Base-by-base conservation (phyloP, 2,113 vertebrate genomes). In the Indri indri region DNA sequence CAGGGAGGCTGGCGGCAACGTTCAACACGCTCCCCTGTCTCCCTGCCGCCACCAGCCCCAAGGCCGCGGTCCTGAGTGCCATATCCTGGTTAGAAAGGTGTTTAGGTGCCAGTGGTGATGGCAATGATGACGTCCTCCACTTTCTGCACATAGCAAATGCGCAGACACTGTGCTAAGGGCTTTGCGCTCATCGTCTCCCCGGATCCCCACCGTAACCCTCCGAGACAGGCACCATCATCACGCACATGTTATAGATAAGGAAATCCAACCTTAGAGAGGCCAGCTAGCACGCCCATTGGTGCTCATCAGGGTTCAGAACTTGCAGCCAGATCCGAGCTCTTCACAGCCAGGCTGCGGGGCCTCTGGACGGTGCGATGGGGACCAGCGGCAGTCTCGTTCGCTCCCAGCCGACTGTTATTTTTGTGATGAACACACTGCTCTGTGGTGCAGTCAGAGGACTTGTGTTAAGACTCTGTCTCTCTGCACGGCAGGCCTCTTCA, bases 181-280 rank as follows among this genome's bases (percentile, higher is more conserved):
- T 59, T 30, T 34, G 68, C 22, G 1, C 57, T n/a, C 45, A 0
- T 6, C 0, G 30, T 45, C 65, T 85, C 70, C 79, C 14, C 1
- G 1, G 34, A 37, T 37, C 63, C 30, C 88, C 32, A 17, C 66
- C 30, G 23, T 18, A 4, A 0, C 54, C 77, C 76, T 54, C 88
- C 40, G 40, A 65, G 63, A 70, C 8, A 27, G 65, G 32, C 74
- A 50, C 57, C n/a, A 12, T 82, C 54, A 1, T 40, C 2, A 4
- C 25, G 3, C 76, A 71, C 42, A 14, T 87, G 74, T 45, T 63
- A 47, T 30, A 50, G 87, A 70, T 76, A 79, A 95, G 68, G 97
- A 80, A 91, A 70, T 18, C 42, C 23, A 25, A 68, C 89, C 79
- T 93, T 82, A 3, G 77, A 73, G 77, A 50, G 90, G 47, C 70